phyloP scores from a whole-genome alignment of 1,140 invertebrate species.

The Bactericera cockerelli region DNA sequence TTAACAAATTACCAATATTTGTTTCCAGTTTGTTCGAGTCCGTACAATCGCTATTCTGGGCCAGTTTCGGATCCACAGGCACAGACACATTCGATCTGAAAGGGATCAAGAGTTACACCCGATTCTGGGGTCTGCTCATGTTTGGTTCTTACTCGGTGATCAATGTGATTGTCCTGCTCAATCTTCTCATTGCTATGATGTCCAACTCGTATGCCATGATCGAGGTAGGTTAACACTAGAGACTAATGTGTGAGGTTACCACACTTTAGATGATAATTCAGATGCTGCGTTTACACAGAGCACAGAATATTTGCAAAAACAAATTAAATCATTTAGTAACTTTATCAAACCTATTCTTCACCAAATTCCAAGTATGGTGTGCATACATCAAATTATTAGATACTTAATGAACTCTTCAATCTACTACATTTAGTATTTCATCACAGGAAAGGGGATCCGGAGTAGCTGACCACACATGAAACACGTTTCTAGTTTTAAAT shows the following conservation, averaged over 20 bases:
- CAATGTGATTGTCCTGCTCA: slow-evolving; percentile 69
- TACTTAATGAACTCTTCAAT: no score
- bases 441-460: no score
- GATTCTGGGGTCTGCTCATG: slow-evolving; percentile 67
- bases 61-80: slow-evolving; percentile 69
- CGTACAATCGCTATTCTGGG: slow-evolving; percentile 79
- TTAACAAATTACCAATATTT: no score
- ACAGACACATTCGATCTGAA: slow-evolving; percentile 60
- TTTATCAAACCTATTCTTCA: background rate
- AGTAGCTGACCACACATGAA: no score
- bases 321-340: slow-evolving; percentile 9
- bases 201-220: slow-evolving; percentile 75
- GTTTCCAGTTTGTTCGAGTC: slow-evolving; percentile 68
- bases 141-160: slow-evolving; percentile 69
- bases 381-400: no score
- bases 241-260: no score
- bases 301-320: no score
- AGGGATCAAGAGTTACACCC: slow-evolving; percentile 58
- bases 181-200: slow-evolving; percentile 83
- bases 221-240: slow-evolving; percentile 40
- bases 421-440: no score
- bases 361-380: no score
- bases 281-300: no score
- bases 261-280: no score
- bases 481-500: no score